These are phyloP conservation scores for Holothuria leucospilota DNA, from an alignment of 53 echinoderm and acorn worm genomes.

Conservation along the genomic window DNA sequence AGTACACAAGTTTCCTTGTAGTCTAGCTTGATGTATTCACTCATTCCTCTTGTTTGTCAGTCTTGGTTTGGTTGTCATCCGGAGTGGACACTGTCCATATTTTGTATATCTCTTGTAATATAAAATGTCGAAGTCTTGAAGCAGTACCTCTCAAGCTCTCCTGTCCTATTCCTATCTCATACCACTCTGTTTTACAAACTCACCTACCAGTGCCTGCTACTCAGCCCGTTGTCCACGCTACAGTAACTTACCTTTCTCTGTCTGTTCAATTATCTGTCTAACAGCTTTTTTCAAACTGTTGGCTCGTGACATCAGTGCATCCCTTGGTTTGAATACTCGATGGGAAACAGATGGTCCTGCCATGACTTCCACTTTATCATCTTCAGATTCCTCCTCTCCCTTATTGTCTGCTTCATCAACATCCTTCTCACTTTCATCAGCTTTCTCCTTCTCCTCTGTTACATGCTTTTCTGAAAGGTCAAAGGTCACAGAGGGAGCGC, in stretches of 20 bases:
- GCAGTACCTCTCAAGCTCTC: too few species aligned
- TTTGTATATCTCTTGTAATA: too few species aligned
- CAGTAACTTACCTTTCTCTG: conserved; percentile 82
- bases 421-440: conserved; percentile 58
- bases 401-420: conserved; percentile 56
- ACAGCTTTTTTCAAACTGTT: conserved; percentile 98
- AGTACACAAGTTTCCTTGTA: too few species aligned
- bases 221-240: too few species aligned
- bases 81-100: too few species aligned
- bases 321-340: conserved; percentile 90
- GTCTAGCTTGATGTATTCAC: too few species aligned
- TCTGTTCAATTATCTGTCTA: conserved; percentile 95
- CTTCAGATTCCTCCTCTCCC: conserved; percentile 65
- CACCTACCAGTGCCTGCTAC: too few species aligned
- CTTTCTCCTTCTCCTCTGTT: conserved; percentile 63
- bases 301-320: conserved; percentile 93
- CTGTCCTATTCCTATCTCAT: too few species aligned
- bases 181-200: too few species aligned
- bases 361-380: conserved; percentile 83
- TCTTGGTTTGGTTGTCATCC: too few species aligned
- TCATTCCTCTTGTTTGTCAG: too few species aligned
- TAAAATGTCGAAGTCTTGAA: too few species aligned
- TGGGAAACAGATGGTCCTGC: conserved; percentile 83
- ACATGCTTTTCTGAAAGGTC: conserved; percentile 74
- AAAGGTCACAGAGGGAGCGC: conserved; percentile 61